Evolutionary conservation across 2,888 invertebrate species (phyloP).

Genomic region (Trimorus sp.): DNA sequence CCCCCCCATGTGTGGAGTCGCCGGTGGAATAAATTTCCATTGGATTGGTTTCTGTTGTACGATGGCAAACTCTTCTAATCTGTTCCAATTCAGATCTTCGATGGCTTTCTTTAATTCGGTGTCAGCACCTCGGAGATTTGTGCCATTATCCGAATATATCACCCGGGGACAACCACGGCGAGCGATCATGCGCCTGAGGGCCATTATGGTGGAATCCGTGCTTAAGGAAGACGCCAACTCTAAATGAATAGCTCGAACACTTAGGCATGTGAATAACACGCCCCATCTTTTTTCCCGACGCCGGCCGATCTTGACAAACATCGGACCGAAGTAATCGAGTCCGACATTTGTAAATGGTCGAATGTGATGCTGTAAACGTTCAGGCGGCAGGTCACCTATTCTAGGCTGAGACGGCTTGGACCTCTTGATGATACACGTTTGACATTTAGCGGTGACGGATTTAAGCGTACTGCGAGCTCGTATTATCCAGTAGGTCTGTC

Average conservation of each 20-base stretch:
- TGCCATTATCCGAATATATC: constrained; percentile 64
- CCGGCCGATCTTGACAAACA: background rate
- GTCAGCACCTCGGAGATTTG: background rate
- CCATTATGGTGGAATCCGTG: constrained; percentile 57
- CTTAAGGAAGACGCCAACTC: constrained; percentile 50
- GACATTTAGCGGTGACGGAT: background rate
- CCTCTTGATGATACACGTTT: background rate
- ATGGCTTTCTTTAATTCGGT: background rate
- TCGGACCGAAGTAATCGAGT: no score
- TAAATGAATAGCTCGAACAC: constrained; percentile 61
- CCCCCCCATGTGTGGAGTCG: background rate
- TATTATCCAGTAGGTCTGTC: constrained; percentile 5
- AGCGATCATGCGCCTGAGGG: constrained; percentile 49
- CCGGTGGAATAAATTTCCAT: constrained; percentile 56
- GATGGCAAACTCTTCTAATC: background rate
- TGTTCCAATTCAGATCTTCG: background rate
- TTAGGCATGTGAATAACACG: no score
- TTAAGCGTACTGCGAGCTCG: background rate
- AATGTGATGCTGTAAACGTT: background rate
- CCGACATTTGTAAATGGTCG: constrained; percentile 15
- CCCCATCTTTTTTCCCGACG: constrained; percentile 65
- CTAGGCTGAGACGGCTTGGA: constrained; percentile 2
- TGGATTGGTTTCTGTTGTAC: background rate
- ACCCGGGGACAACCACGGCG: background rate
- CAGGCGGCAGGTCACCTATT: constrained; percentile 8